Percentiles rank a stretch among this genome's conserved stretches.
Conservation (phyloP, 1,140 invertebrate genomes). For the Euura lappo region DNA sequence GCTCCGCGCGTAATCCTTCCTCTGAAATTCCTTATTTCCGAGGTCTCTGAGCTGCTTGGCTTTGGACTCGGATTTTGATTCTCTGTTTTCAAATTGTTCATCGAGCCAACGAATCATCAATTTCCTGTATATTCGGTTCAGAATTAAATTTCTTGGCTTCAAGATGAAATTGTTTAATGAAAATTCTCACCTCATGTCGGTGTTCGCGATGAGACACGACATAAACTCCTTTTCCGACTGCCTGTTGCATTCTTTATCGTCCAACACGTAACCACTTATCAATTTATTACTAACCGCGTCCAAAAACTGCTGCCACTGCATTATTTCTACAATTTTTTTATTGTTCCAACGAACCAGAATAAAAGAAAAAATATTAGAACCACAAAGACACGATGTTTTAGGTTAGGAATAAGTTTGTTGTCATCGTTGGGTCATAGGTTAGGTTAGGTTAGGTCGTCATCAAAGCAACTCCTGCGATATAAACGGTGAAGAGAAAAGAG, state of each 20-base stretch:
- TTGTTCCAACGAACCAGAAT: too few relatives aligned
- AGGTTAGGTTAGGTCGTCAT: too few relatives aligned
- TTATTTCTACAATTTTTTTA: slow-evolving; percentile 17
- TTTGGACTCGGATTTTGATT: slow-evolving; percentile 34
- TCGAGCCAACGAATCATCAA: slow-evolving; percentile 39
- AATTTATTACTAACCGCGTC: slow-evolving; percentile 19
- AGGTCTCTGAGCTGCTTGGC: slow-evolving; percentile 39
- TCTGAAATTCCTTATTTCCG: slow-evolving; percentile 52
- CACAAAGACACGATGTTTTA: too few relatives aligned
- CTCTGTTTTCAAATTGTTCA: slow-evolving; percentile 27
- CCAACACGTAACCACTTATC: not conserved
- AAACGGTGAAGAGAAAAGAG: too few relatives aligned
- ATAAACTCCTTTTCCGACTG: slow-evolving; percentile 36
- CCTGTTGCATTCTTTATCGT: slow-evolving; percentile 18
- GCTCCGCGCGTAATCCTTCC: slow-evolving; percentile 46
- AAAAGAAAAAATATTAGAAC: too few relatives aligned
- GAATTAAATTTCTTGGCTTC: not conserved
- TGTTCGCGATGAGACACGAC: slow-evolving; percentile 29
- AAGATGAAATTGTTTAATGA: not conserved
- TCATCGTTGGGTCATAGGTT: too few relatives aligned
- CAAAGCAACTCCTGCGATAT: too few relatives aligned
- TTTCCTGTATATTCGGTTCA: slow-evolving; percentile 29
- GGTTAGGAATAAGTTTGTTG: too few relatives aligned
- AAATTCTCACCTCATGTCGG: slow-evolving; percentile 27
- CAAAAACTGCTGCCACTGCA: slow-evolving; percentile 33